Conservation (phyloP, 2,113 vertebrate species). For the Coturnix japonica region DNA sequence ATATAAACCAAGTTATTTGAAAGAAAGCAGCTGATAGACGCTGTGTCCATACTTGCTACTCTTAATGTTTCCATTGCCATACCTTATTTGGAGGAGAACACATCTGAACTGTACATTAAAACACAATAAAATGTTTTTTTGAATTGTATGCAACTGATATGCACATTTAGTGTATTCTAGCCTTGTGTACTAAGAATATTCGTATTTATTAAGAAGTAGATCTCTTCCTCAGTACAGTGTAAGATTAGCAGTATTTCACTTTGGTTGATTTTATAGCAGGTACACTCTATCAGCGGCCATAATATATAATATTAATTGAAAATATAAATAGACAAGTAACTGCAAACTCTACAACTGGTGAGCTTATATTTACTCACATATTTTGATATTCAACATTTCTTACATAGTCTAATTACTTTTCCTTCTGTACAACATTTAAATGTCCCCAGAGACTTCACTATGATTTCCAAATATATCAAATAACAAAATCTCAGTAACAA, state of each 20-base stretch:
- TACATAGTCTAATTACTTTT: neutral
- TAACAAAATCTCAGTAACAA: neutral
- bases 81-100: neutral
- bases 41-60: neutral
- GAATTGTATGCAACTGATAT: neutral
- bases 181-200: neutral
- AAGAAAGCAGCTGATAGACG: neutral
- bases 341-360: neutral
- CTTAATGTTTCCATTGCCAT: neutral
- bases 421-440: neutral
- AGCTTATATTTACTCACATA: neutral
- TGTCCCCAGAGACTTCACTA: neutral
- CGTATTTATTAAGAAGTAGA: neutral
- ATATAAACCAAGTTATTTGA: neutral
- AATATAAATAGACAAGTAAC: neutral
- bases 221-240: neutral
- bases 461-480: neutral
- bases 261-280: neutral
- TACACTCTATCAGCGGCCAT: neutral
- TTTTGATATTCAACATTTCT: constrained; percentile 23
- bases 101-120: neutral
- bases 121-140: neutral
- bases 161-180: neutral
- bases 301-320: neutral
- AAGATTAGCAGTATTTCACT: neutral